Evolutionary conservation across 2,797 vertebrate species (phyloP).

Genomic region (Sebastes minor): DNA sequence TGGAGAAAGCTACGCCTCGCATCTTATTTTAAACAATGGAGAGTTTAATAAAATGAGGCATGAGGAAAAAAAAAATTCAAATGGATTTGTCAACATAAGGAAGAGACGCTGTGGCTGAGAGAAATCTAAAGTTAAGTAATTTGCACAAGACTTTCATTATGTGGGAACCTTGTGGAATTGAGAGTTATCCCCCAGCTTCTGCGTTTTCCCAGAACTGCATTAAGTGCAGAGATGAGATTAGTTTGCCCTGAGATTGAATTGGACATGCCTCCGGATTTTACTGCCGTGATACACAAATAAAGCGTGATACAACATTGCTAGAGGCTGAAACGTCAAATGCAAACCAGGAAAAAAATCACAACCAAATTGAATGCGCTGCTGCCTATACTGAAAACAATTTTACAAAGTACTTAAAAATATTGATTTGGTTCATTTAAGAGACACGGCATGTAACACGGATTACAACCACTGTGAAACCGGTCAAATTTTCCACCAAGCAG

Average conservation of each 20-base stretch:
- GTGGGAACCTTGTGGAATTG: constrained; percentile 49
- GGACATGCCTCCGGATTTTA: constrained; percentile 59
- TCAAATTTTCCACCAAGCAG: background rate
- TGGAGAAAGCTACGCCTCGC: background rate
- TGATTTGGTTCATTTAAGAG: constrained; percentile 41
- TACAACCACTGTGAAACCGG: background rate
- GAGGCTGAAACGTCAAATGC: constrained; percentile 47
- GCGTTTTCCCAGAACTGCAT: constrained; percentile 60
- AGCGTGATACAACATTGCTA: constrained; percentile 35
- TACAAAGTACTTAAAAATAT: constrained; percentile 33
- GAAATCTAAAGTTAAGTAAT: constrained; percentile 56
- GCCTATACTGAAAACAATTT: constrained; percentile 18
- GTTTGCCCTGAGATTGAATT: constrained; percentile 62
- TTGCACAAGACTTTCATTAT: constrained; percentile 68
- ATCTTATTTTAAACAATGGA: constrained; percentile 24
- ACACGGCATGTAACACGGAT: background rate
- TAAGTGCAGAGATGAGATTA: constrained; percentile 70
- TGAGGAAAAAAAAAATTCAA: constrained; percentile 6
- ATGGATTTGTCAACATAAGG: constrained; percentile 51
- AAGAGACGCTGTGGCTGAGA: constrained; percentile 31
- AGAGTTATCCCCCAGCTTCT: constrained; percentile 48
- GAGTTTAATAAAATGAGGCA: constrained; percentile 44
- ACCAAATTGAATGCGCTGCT: constrained; percentile 17
- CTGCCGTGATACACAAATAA: constrained; percentile 52
- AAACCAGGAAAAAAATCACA: constrained; percentile 21